Evolutionary conservation across 2,888 invertebrate genomes (phyloP).

Genomic region (Melangyna quadrimaculata): DNA sequence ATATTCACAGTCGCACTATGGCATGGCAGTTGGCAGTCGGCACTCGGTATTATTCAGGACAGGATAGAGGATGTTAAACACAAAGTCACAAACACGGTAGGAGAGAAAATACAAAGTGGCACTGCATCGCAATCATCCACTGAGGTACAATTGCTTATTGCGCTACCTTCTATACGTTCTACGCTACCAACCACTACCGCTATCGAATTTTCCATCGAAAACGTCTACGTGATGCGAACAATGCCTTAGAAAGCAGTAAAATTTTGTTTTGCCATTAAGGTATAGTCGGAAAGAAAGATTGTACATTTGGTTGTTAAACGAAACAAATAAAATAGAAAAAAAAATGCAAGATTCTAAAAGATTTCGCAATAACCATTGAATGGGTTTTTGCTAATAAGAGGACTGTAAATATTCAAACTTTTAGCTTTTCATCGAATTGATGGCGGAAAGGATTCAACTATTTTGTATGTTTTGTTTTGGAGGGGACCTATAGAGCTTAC

Average conservation of each 20-base stretch:
- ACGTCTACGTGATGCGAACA: neutral
- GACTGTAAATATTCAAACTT: slow-evolving; percentile 3
- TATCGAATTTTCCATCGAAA: neutral
- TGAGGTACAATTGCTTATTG: neutral
- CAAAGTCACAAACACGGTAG: neutral
- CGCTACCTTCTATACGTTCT: neutral
- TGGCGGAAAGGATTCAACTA: neutral
- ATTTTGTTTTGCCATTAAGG: neutral
- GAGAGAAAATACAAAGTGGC: neutral
- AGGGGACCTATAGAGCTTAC: neutral
- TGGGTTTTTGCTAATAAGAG: slow-evolving; percentile 2
- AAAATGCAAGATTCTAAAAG: neutral
- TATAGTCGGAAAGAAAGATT: neutral
- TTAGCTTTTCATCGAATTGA: neutral
- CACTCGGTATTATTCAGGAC: neutral
- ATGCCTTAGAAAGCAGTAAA: neutral
- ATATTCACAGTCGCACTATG: neutral
- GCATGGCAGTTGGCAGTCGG: too few relatives aligned
- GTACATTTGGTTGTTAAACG: neutral
- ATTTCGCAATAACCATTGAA: neutral
- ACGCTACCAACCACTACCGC: too few relatives aligned
- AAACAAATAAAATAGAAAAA: neutral
- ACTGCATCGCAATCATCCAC: neutral
- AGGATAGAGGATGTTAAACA: neutral
- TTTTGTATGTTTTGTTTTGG: neutral